Percentiles rank a stretch among this genome's conserved stretches.
Conservation (phyloP, 1,140 invertebrate genomes). For the Formica selysi region DNA sequence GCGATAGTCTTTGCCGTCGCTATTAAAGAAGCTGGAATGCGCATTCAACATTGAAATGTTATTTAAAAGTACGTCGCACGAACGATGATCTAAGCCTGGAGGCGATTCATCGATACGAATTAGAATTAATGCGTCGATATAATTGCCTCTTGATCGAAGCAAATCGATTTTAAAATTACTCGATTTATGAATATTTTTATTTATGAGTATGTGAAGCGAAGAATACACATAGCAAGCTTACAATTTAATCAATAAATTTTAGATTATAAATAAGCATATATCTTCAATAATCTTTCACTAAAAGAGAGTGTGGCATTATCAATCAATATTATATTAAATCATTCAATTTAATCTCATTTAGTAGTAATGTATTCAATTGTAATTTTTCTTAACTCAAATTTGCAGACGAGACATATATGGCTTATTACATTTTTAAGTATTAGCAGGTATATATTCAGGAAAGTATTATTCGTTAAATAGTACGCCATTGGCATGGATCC, state of each 20-base stretch:
- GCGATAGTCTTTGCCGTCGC: constrained; percentile 39
- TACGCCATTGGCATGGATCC: constrained; percentile 31
- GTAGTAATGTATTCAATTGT: not conserved
- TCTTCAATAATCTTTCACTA: no score
- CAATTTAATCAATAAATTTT: not conserved
- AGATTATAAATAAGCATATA: not conserved
- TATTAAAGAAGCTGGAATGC: constrained; percentile 53
- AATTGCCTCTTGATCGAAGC: not conserved
- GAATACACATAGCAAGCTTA: not conserved
- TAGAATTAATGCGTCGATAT: constrained; percentile 1
- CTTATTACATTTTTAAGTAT: not conserved
- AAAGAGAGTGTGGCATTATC: not conserved
- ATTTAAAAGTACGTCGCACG: constrained; percentile 12
- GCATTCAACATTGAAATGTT: constrained; percentile 15
- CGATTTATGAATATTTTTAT: not conserved
- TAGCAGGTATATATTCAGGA: not conserved
- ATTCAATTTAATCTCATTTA: not conserved
- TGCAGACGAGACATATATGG: not conserved
- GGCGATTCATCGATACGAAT: not conserved
- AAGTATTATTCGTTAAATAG: constrained; percentile 24
- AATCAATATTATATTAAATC: not conserved
- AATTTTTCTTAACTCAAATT: not conserved
- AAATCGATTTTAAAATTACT: not conserved
- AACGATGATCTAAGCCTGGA: constrained; percentile 17
- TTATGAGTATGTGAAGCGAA: not conserved